Base-by-base conservation (phyloP, 2,113 vertebrate species). In the Mustela nigripes region DNA sequence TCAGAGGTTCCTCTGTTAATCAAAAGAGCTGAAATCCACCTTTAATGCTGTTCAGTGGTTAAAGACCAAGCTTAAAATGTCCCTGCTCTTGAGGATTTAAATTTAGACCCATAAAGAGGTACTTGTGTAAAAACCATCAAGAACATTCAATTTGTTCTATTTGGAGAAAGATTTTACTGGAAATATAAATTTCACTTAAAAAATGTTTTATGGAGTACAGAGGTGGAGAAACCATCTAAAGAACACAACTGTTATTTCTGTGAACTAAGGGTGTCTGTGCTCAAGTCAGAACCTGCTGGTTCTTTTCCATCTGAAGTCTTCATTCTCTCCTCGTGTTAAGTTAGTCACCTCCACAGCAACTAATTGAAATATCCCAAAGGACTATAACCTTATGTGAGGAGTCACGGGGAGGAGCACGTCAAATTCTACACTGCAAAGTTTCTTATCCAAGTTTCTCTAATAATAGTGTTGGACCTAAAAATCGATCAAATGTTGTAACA, bases 1-100 rank as follows among this genome's bases (percentile, higher is more conserved):
- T 97, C 96, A 98, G 94, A 98, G 92, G 97, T 97, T 97, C 97
- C 95, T 97, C 71, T 97, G 96, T 89, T 98, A 98, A 98, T 98
- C 97, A 98, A 97, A 98, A 98, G 98, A 98, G 62, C 81, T 36
- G 90, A 1, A 33, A 87, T 69, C 14, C 56, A 93, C 88, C 81
- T 96, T 95, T 87, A 96, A 95, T 93, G 85, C 91, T 87, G 87
- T 48, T 69, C 91, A 56, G 90, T 89, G 92, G 95, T 91, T 97
- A 95, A 97, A 98, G 94, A 82, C 94, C 74, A 74, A 78, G 91
- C 78, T 96, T 45, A 89, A 96, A 97, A 93, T 80, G 94, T 83
- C 95, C 86, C 74, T 78, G 94, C 89, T 89, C 97, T 91, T 50
- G 89, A 90, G 95, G 96, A 97, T 97, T 98, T 98, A 98, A 98